Base-by-base conservation (phyloP, 2,113 vertebrate species). In the Tupaia chinensis region DNA sequence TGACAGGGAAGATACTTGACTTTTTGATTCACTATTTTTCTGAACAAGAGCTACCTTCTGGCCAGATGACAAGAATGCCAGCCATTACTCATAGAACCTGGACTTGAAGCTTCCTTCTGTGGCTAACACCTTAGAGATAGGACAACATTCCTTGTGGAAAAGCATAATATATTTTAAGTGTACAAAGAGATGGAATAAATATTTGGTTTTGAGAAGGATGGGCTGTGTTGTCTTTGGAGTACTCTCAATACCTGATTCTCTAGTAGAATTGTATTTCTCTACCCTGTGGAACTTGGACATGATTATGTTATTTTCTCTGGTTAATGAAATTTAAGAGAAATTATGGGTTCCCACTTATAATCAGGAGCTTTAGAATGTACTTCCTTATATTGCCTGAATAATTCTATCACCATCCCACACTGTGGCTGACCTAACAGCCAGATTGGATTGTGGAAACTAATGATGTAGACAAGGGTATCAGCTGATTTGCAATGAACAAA, bases 1-100 rank as follows among this genome's bases (percentile, higher is more conserved):
- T 79, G 74, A 76, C 53, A 85, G 19, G 17, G 9, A 93, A 81
- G 74, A 94, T 76, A 94, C 83, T 86, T 80, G 54, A n/a, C 5
- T 68, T 81, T 91, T 82, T 82, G 79, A 93, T 80, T 87, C 58
- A 76, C 32, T 16, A 7, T 53, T 82, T 27, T 77, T 20, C 32
- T 61, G 20, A 89, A 89, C 3, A 87, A 89, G 9, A 95, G 34
- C 16, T 83, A 34, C 22, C 27, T 76, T 44, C 34, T 84, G 44
- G 72, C 12, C 12, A 95, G 54, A 70, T 70, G 73, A 87, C 23
- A 66, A 76, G 58, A 83, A 76, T 60, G 9, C 12, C 8, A 82
- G 23, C 7, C 3, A 0, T 95, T 84, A 84, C 11, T 68, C 61
- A 86, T 15, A 82, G 69, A 89, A 89, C 14, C 58, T 83, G 32